Percentiles rank a stretch among this genome's conserved stretches.
These are phyloP conservation scores for Varroa destructor DNA, from an alignment of 1,140 invertebrate species.

Conservation along the genomic window DNA sequence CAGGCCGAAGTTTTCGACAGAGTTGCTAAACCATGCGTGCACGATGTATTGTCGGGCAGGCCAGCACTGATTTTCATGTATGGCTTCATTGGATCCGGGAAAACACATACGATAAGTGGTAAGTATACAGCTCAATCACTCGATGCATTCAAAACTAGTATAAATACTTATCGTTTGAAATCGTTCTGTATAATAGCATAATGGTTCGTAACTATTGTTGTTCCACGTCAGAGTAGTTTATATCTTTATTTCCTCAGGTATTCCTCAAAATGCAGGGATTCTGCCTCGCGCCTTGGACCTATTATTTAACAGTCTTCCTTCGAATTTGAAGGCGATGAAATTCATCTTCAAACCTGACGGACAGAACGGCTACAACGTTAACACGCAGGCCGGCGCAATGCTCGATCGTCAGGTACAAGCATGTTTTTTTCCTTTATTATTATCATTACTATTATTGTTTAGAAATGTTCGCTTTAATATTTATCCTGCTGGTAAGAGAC, in stretches of 20 bases:
- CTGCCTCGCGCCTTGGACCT: conserved; percentile 76
- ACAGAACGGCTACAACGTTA: conserved; percentile 82
- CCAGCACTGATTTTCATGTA: conserved; percentile 73
- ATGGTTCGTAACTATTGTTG: too few species aligned
- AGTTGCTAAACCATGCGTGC: conserved; percentile 69
- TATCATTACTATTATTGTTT: not conserved
- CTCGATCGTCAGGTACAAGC: conserved; percentile 52
- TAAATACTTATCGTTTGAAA: too few species aligned
- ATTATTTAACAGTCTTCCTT: conserved; percentile 70
- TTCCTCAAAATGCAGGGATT: conserved; percentile 61
- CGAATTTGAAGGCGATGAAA: conserved; percentile 47
- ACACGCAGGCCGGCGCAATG: conserved; percentile 70
- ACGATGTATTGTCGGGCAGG: conserved; percentile 51
- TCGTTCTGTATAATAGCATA: too few species aligned
- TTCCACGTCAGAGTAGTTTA: too few species aligned
- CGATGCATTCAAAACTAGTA: not conserved
- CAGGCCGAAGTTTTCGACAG: conserved; percentile 74
- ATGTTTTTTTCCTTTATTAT: not conserved
- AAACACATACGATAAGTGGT: conserved; percentile 81
- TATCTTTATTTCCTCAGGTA: conserved; percentile 39
- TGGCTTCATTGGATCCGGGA: conserved; percentile 85
- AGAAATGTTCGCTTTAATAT: not conserved
- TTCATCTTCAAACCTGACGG: conserved; percentile 71
- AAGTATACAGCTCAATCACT: not conserved
- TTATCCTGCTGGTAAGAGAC: not conserved